Evolutionary conservation across 2,888 invertebrate genomes (phyloP).

Genomic region (Drosophila stalkeri): DNA sequence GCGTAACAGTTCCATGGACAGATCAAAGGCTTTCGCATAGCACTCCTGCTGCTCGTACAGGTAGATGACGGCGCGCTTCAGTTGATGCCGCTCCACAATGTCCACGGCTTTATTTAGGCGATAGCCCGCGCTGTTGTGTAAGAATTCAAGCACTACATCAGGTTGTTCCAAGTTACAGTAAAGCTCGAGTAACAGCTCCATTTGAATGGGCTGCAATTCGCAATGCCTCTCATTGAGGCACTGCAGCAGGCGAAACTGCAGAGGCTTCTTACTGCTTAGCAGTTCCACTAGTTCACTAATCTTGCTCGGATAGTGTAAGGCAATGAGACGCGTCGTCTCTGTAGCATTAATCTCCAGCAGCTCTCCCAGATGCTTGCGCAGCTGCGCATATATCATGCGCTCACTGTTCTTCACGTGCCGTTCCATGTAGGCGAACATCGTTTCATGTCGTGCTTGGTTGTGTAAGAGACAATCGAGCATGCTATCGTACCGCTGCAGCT

Average conservation of each 20-base stretch:
- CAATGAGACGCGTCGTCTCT: constrained; percentile 88
- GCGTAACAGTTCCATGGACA: constrained; percentile 86
- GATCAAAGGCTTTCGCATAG: constrained; percentile 89
- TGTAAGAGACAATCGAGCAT: constrained; percentile 89
- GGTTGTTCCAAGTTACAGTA: constrained; percentile 87
- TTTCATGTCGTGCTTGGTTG: constrained; percentile 87
- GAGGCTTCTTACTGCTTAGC: constrained; percentile 56
- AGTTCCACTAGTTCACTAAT: constrained; percentile 85
- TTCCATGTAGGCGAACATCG: constrained; percentile 87
- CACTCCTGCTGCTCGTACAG: constrained; percentile 91
- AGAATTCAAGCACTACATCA: constrained; percentile 86
- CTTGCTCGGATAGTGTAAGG: constrained; percentile 86
- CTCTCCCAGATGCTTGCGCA: constrained; percentile 85
- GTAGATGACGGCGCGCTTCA: constrained; percentile 89
- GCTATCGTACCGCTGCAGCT: constrained; percentile 87
- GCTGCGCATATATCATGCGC: constrained; percentile 85
- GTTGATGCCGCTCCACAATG: constrained; percentile 88
- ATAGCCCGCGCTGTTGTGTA: constrained; percentile 87
- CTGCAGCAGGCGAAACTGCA: constrained; percentile 87
- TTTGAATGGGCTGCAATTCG: constrained; percentile 85
- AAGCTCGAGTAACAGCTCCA: constrained; percentile 88
- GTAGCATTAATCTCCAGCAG: constrained; percentile 88
- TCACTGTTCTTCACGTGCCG: constrained; percentile 85
- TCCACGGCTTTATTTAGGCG: constrained; percentile 88
- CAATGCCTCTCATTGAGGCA: constrained; percentile 86